Conservation (phyloP, 1,140 invertebrate genomes). For the Aphaenogaster rudis region DNA sequence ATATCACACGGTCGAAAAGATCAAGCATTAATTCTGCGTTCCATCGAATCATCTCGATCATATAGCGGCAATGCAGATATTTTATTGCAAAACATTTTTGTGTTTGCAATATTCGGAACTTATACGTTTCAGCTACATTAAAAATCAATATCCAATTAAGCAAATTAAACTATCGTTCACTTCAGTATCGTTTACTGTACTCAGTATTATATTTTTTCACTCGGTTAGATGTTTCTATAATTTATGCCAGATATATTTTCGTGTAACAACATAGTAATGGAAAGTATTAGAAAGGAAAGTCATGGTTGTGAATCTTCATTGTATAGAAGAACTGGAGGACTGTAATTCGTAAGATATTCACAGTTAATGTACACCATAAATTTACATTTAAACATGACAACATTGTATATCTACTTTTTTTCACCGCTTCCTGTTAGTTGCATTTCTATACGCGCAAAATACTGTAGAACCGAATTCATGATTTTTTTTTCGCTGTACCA, state of each 20-base stretch:
- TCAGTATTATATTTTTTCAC: neutral
- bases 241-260: neutral
- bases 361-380: slow-evolving; percentile 4
- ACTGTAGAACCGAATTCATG: neutral
- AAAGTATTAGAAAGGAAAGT: neutral
- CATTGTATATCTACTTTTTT: neutral
- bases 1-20: slow-evolving; percentile 22
- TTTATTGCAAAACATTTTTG: neutral
- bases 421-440: neutral
- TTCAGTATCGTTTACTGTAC: neutral
- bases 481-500: neutral
- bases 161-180: neutral
- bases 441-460: neutral
- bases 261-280: neutral
- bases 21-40: slow-evolving; percentile 40
- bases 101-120: neutral
- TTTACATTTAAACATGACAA: slow-evolving; percentile 21
- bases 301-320: neutral
- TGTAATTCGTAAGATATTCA: neutral
- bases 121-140: neutral
- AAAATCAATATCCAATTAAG: neutral
- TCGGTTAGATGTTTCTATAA: neutral
- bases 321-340: neutral
- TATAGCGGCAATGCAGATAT: neutral
- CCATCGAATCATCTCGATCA: slow-evolving; percentile 6